A percentile compares a stretch with the other conserved stretches of the same genome.
These are phyloP conservation scores for Chorisops tibialis DNA, from an alignment of 2,888 invertebrate species.

Conservation along the genomic window DNA sequence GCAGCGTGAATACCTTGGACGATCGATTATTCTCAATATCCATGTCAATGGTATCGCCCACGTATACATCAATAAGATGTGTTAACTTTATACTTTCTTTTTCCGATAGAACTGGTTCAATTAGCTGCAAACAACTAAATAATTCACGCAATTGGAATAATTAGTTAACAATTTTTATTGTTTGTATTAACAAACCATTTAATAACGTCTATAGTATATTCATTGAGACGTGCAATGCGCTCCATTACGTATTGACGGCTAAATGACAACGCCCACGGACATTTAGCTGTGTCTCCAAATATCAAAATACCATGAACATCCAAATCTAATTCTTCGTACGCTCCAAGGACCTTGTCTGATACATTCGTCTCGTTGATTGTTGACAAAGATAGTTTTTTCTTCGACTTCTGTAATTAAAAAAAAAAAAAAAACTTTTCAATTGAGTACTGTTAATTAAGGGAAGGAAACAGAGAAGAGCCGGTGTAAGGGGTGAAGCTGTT, in stretches of 20 bases:
- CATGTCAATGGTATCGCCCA: conserved; percentile 24
- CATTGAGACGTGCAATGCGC: conserved; percentile 38
- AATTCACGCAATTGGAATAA: background rate
- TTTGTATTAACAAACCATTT: conserved; percentile 38
- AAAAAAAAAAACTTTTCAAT: too few species aligned
- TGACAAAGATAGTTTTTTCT: conserved; percentile 25
- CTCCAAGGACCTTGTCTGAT: conserved; percentile 39
- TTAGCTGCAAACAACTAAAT: conserved; percentile 41
- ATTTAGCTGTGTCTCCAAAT: conserved; percentile 44
- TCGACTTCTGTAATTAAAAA: conserved; percentile 39
- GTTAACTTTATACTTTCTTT: conserved; percentile 36
- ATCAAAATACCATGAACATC: conserved; percentile 42
- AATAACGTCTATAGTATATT: conserved; percentile 41
- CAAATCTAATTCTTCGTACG: conserved; percentile 41
- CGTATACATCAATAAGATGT: conserved; percentile 37
- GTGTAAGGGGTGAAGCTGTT: too few species aligned
- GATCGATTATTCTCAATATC: conserved; percentile 22
- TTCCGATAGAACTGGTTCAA: conserved; percentile 40
- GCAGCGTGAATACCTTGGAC: background rate
- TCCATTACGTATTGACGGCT: conserved; percentile 40
- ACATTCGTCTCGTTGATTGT: conserved; percentile 30
- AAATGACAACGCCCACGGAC: conserved; percentile 44
- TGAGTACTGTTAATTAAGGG: too few species aligned
- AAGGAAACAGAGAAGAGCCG: too few species aligned
- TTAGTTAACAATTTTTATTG: background rate